Percentiles rank a stretch among this genome's conserved stretches.
Conservation (phyloP, 2,888 invertebrate genomes). For the Prosopocoilus inquinatus region DNA sequence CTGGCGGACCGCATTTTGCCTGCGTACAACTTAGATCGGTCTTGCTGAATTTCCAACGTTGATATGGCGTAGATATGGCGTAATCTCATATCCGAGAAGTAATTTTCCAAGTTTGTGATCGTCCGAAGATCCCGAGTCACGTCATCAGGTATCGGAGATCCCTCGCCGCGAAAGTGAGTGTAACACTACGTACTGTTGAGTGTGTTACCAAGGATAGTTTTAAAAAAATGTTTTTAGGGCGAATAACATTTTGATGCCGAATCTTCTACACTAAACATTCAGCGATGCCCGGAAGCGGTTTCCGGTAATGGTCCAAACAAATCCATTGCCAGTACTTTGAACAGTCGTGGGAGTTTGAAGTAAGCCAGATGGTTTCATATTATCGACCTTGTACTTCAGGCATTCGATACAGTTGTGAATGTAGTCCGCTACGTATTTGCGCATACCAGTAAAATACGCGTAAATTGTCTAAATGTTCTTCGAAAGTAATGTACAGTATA, state of each 20-base stretch:
- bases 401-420: slow-evolving; percentile 33
- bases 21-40: slow-evolving; percentile 6
- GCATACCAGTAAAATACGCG: slow-evolving; percentile 24
- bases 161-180: too few relatives aligned
- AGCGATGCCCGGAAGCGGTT: too few relatives aligned
- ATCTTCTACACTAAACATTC: slow-evolving; percentile 34
- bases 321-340: slow-evolving; percentile 35
- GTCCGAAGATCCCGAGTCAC: slow-evolving; percentile 7
- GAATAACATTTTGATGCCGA: slow-evolving; percentile 31
- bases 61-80: background rate
- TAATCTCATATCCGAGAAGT: background rate
- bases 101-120: slow-evolving; percentile 15
- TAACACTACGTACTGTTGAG: slow-evolving; percentile 30
- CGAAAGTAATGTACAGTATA: too few relatives aligned
- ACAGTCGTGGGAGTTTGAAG: slow-evolving; percentile 26
- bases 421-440: slow-evolving; percentile 30
- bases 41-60: slow-evolving; percentile 5
- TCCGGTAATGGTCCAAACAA: too few relatives aligned
- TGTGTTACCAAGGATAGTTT: slow-evolving; percentile 26
- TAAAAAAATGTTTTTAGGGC: slow-evolving; percentile 26
- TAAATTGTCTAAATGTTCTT: slow-evolving; percentile 26
- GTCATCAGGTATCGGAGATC: slow-evolving; percentile 30
- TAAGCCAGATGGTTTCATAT: too few relatives aligned
- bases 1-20: background rate
- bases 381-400: slow-evolving; percentile 36